Conservation (phyloP, 23 tunicate species). For the Diplosoma virens region DNA sequence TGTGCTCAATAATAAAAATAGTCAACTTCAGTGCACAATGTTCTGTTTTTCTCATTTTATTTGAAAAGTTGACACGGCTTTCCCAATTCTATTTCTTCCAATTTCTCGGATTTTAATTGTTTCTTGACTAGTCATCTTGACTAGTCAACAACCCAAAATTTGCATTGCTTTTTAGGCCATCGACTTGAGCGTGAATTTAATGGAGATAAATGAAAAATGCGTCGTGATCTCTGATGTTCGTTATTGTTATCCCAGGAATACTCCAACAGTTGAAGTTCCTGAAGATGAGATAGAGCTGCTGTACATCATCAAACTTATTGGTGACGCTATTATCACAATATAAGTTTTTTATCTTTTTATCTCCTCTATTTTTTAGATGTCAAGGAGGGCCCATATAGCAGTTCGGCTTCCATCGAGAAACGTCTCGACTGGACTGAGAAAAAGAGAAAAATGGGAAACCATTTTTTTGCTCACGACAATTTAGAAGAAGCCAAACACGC, state of each 20-base stretch:
- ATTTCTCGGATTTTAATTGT: too few relatives aligned
- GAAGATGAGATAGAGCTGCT: conserved; percentile 18
- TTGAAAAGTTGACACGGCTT: too few relatives aligned
- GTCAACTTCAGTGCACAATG: too few relatives aligned
- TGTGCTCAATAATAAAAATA: too few relatives aligned
- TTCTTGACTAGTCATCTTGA: too few relatives aligned
- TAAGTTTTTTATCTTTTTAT: neutral
- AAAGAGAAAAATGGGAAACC: conserved; percentile 60
- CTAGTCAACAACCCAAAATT: too few relatives aligned
- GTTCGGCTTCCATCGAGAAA: conserved; percentile 32
- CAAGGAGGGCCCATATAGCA: conserved; percentile 69
- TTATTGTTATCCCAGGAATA: conserved; percentile 52
- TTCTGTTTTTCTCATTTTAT: too few relatives aligned
- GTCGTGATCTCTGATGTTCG: conserved; percentile 46
- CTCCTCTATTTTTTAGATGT: too few relatives aligned
- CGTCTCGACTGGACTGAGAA: conserved; percentile 61
- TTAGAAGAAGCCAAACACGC: conserved; percentile 37
- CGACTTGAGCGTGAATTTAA: conserved; percentile 52
- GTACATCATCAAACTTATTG: conserved; percentile 19
- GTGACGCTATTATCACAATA: conserved; percentile 3
- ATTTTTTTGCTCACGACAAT: conserved; percentile 39
- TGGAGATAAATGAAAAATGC: conserved; percentile 61
- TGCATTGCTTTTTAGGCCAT: conserved; percentile 34
- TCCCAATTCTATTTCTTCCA: too few relatives aligned
- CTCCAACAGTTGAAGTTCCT: conserved; percentile 45